Percentiles rank a stretch among this genome's conserved stretches.
phyloP scores from a whole-genome alignment of 2,888 invertebrate genomes.

The Leptinotarsa haldemani region DNA sequence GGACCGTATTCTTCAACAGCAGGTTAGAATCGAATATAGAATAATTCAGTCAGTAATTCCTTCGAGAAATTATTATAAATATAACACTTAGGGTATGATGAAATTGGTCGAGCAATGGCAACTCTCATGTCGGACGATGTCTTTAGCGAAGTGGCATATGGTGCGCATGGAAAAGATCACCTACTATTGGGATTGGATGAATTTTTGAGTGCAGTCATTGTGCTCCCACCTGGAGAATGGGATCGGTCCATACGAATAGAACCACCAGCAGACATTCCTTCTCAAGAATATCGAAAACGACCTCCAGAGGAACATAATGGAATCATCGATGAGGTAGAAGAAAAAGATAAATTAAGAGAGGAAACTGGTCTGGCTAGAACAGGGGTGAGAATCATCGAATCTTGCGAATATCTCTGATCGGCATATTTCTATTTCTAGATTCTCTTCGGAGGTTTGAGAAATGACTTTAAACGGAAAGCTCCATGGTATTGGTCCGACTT shows the following conservation, averaged over 20 bases:
- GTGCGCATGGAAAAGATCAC: constrained; percentile 89
- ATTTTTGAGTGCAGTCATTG: constrained; percentile 94
- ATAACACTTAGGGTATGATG: constrained; percentile 78
- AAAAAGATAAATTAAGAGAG: constrained; percentile 84
- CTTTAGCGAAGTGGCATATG: constrained; percentile 97
- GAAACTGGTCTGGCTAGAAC: constrained; percentile 87
- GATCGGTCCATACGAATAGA: constrained; percentile 95
- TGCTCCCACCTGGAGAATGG: constrained; percentile 98
- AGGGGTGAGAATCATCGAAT: constrained; percentile 66
- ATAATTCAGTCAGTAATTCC: too few species aligned
- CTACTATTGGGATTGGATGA: constrained; percentile 95
- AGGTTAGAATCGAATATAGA: constrained; percentile 32
- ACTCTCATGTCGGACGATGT: constrained; percentile 99
- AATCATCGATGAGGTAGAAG: constrained; percentile 83
- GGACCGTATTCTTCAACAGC: constrained; percentile 74
- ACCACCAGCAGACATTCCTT: constrained; percentile 92
- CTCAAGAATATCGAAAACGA: constrained; percentile 78
- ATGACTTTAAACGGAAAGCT: constrained; percentile 90
- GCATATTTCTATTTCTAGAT: background rate
- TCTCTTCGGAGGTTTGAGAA: constrained; percentile 73
- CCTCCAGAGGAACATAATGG: constrained; percentile 82
- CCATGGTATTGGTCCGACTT: constrained; percentile 94
- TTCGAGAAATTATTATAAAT: too few species aligned
- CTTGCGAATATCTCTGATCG: background rate
- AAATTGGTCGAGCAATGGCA: constrained; percentile 97